Percentiles rank a stretch among this genome's conserved stretches.
Conservation (phyloP, 2,113 vertebrate genomes). For the Apodemus sylvaticus region DNA sequence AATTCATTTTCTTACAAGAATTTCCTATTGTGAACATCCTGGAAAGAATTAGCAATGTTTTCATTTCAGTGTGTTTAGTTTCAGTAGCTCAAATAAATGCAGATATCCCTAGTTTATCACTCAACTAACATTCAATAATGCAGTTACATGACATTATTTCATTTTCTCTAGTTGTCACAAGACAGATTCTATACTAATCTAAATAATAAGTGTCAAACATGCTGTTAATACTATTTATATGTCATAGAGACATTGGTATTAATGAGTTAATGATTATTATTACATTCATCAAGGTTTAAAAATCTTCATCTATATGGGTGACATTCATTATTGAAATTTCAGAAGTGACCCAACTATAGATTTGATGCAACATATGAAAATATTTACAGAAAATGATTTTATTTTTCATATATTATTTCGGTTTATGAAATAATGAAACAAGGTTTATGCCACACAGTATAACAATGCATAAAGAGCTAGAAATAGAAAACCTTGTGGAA, state of each 20-base stretch:
- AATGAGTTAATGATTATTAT: neutral
- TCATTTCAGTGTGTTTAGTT: neutral
- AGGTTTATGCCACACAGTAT: constrained; percentile 32
- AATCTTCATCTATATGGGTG: neutral
- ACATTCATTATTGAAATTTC: neutral
- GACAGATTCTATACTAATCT: neutral
- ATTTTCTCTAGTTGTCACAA: neutral
- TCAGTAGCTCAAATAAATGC: neutral
- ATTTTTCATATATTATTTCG: constrained; percentile 14
- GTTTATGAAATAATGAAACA: constrained; percentile 77
- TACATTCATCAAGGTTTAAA: neutral
- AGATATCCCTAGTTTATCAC: neutral
- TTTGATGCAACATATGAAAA: neutral
- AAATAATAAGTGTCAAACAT: neutral
- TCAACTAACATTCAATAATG: neutral
- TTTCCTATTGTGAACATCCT: neutral
- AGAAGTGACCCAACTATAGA: neutral
- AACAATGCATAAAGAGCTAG: constrained; percentile 57
- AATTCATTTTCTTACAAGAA: neutral
- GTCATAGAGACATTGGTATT: neutral
- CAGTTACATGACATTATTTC: neutral
- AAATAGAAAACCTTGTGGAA: constrained; percentile 62
- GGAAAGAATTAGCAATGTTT: neutral
- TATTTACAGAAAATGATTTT: too few species aligned
- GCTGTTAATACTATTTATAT: neutral